These are phyloP conservation scores for Psephotus haematonotus DNA, from an alignment of 2,113 vertebrate genomes.

Conservation along the genomic window DNA sequence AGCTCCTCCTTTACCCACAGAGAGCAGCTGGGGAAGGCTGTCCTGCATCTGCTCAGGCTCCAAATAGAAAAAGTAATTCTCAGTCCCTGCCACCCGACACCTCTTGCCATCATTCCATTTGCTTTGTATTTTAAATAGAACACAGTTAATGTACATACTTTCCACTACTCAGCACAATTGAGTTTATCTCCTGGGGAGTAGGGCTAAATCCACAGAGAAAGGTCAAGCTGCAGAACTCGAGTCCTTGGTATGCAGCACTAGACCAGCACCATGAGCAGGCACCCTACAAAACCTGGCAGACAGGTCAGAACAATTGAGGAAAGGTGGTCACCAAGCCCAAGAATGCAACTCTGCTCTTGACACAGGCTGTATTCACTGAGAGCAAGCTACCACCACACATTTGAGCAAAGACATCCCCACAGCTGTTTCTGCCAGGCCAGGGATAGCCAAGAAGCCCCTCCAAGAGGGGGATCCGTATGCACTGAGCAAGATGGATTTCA, in stretches of 20 bases:
- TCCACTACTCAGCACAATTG: background rate
- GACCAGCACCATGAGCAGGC: accelerated
- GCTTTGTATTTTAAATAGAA: conserved; percentile 67
- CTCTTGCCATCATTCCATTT: background rate
- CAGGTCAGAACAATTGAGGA: background rate
- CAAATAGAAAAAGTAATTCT: background rate
- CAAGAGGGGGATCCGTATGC: accelerated
- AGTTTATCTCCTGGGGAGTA: background rate
- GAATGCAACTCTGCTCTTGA: background rate
- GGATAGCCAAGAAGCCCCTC: background rate
- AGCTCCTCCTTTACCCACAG: background rate
- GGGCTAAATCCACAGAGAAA: background rate
- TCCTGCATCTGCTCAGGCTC: background rate
- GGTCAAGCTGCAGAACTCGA: background rate
- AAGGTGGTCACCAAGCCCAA: background rate
- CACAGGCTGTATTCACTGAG: background rate
- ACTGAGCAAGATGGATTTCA: background rate
- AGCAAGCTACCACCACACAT: background rate
- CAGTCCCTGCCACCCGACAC: background rate
- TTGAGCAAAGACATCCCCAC: background rate
- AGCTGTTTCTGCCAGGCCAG: background rate
- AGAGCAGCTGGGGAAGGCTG: background rate
- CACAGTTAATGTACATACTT: conserved; percentile 35
- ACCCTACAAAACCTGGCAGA: background rate
- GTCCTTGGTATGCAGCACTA: background rate